Evolutionary conservation across 2,113 vertebrate genomes (phyloP).

Genomic region (Semicossyphus pulcher): DNA sequence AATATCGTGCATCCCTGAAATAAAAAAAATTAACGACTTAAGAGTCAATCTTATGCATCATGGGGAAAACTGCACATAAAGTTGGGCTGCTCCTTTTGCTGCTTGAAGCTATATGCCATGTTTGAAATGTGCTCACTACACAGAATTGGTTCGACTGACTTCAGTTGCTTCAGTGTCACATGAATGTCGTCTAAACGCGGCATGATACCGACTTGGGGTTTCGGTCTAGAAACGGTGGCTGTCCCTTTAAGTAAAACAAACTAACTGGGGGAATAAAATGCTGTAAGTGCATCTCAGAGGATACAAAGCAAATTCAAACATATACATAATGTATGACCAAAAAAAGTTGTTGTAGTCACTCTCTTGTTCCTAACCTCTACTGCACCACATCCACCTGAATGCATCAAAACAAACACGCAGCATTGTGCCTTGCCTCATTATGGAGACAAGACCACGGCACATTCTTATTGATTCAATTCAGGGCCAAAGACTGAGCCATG

Average conservation of each 20-base stretch:
- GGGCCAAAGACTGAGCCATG: constrained; percentile 37
- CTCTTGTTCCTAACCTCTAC: not conserved
- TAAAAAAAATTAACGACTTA: no score
- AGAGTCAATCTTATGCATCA: no score
- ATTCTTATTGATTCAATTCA: constrained; percentile 53
- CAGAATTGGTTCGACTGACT: not conserved
- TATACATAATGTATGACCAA: not conserved
- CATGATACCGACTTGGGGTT: no score
- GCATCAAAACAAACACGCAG: constrained; percentile 26
- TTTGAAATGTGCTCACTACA: not conserved
- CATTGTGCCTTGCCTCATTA: constrained; percentile 23
- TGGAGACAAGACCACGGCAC: constrained; percentile 25
- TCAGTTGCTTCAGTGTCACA: not conserved
- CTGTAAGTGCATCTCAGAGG: not conserved
- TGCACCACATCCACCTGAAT: constrained; percentile 4
- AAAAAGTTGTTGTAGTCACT: not conserved
- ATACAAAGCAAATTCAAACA: not conserved
- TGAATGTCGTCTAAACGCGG: not conserved
- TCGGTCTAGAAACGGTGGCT: no score
- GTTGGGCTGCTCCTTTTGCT: not conserved
- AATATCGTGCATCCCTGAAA: no score
- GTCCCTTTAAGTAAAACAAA: not conserved
- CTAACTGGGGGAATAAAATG: not conserved
- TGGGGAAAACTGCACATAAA: not conserved
- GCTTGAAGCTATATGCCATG: not conserved